Conservation (phyloP, 2,797 vertebrate genomes). For the Eulemur mongoz region DNA sequence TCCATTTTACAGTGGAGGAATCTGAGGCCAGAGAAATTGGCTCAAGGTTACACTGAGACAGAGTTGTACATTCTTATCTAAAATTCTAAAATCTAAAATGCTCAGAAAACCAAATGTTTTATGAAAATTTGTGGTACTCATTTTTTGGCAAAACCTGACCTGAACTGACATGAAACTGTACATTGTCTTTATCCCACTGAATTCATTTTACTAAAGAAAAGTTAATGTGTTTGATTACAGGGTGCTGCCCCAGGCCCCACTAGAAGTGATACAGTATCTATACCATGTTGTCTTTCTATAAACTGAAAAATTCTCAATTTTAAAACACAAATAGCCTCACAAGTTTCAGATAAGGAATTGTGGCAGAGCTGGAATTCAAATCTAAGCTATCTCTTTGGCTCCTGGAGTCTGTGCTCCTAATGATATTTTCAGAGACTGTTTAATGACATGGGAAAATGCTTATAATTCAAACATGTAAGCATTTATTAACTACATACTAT, state of each 20-base stretch:
- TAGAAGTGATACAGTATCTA: not conserved
- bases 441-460: not conserved
- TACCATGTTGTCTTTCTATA: not conserved
- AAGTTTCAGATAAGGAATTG: not conserved
- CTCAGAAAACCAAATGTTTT: not conserved
- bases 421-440: not conserved
- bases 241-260: not conserved
- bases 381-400: not conserved
- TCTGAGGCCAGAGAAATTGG: not conserved
- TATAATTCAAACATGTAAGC: not conserved
- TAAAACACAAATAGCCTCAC: not conserved
- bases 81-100: constrained; percentile 35
- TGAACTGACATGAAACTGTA: not conserved
- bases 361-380: not conserved
- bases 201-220: constrained; percentile 39
- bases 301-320: constrained; percentile 24
- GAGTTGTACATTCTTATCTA: not conserved
- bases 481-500: not conserved
- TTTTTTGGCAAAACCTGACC: not conserved
- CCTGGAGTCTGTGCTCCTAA: not conserved
- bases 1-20: not conserved
- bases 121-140: not conserved
- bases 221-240: not conserved
- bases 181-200: not conserved
- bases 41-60: not conserved